Base-by-base conservation (phyloP, 2,113 vertebrate genomes). In the Raja brachyura region DNA sequence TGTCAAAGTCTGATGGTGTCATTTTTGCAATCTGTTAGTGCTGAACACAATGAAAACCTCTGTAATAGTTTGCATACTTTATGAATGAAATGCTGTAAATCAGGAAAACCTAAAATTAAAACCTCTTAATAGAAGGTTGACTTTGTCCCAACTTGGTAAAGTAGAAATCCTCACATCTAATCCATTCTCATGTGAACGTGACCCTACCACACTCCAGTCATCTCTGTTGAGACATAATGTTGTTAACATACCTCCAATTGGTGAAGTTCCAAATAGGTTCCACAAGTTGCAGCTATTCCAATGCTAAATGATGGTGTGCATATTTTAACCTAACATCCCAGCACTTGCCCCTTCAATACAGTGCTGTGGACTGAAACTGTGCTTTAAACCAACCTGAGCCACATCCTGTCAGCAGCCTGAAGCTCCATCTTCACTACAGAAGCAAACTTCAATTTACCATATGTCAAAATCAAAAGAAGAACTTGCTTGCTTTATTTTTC, bases 301-400 rank as follows among this genome's bases (percentile, higher is more conserved):
- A 73, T 54, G 39, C 20, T 22, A 8, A 90, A 70, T 25, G 63
- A 31, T 70, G 22, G 68, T 5, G 31, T 39, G 70, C 22, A 39
- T 54, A 92, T 73, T 25, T 66, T 88, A n/a, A 3, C 59, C 59
- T 16, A 18, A 2, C 14, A 31, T 5, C 14, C 5, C 25, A 11
- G 33, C 3, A 8, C 10, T 73, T 92, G 63, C 5, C 68, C 68
- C 22, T 92, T 14, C 3, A 92, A 9, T 18, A 73, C 10, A 48
- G 63, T 48, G 88, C 22, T 20, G 8, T 5, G 6, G 7, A 11
- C n/a, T 63, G n/a, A 39, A 90, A 90, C 22, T 90, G 63, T 90
- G n/a, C 88, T 92, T 66, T n/a, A 90, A 68, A 70, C 73, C 48
- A 92, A 92, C 18, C 90, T 92, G 90, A 92, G 39, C 90, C 90